These are phyloP conservation scores for Lasioglossum marginatum DNA, from an alignment of 2,888 invertebrate genomes.

Conservation along the genomic window DNA sequence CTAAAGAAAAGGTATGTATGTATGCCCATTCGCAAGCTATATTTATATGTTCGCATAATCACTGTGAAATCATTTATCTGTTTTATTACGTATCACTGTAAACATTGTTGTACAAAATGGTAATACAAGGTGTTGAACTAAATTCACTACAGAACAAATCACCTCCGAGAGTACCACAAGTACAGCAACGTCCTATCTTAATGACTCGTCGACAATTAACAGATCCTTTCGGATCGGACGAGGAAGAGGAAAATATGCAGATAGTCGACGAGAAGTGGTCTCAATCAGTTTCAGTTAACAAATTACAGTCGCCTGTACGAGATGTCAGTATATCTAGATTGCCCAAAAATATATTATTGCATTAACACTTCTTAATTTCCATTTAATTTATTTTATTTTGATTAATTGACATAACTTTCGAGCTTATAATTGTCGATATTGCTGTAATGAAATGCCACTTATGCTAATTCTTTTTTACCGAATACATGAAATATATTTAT, in stretches of 20 bases:
- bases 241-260: constrained; percentile 86
- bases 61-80: constrained; percentile 12
- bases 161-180: constrained; percentile 79
- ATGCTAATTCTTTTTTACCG: background rate
- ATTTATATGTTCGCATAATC: background rate
- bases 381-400: background rate
- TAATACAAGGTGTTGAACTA: constrained; percentile 52
- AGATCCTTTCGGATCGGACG: constrained; percentile 96
- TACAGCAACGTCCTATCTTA: constrained; percentile 85
- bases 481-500: background rate
- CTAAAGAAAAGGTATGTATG: constrained; percentile 83
- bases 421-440: constrained; percentile 7
- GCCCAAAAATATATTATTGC: constrained; percentile 53
- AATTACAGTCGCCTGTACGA: constrained; percentile 81
- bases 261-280: constrained; percentile 81
- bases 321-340: constrained; percentile 81
- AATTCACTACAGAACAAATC: constrained; percentile 83
- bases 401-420: constrained; percentile 11
- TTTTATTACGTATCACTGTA: constrained; percentile 10
- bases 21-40: background rate
- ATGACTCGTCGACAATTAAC: constrained; percentile 95
- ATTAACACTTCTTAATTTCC: constrained; percentile 49
- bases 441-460: background rate
- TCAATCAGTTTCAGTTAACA: constrained; percentile 80
- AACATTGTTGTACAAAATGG: constrained; percentile 19